These are phyloP conservation scores for Frankliniella intonsa DNA, from an alignment of 2,888 invertebrate genomes.

Conservation along the genomic window DNA sequence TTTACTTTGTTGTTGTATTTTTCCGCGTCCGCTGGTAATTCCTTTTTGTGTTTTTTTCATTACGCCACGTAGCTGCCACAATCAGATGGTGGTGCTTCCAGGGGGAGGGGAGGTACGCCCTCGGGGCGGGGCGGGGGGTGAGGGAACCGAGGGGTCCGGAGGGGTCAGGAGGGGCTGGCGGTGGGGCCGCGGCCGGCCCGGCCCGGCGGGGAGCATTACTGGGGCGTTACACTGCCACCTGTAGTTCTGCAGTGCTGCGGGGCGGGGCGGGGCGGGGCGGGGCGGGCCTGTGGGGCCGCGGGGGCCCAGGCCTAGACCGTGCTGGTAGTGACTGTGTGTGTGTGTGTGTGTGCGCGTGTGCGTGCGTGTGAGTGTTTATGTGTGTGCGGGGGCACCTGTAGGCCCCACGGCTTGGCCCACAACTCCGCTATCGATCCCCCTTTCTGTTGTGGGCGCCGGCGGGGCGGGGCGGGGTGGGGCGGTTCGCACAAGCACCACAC, in stretches of 20 bases:
- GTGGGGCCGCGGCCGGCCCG: no score
- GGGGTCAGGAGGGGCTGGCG: no score
- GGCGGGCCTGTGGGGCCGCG: neutral
- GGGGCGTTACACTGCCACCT: neutral
- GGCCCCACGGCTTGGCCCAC: no score
- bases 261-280: neutral
- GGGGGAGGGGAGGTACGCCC: neutral
- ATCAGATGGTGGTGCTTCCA: neutral
- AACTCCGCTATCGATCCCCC: no score
- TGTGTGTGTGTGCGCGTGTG: neutral
- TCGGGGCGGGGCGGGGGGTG: neutral
- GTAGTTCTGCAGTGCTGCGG: neutral
- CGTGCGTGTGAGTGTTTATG: neutral
- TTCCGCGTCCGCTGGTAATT: neutral
- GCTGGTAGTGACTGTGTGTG: neutral
- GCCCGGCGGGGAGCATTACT: no score
- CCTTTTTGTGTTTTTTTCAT: neutral
- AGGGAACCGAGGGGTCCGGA: no score
- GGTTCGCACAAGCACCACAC: no score
- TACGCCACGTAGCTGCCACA: neutral
- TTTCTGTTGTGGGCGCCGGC: neutral
- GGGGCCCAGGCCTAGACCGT: neutral
- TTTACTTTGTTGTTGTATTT: no score
- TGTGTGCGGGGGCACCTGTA: neutral
- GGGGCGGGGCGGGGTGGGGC: neutral